These are phyloP conservation scores for Sus cebifrons DNA, from an alignment of 2,797 vertebrate species.

Conservation along the genomic window DNA sequence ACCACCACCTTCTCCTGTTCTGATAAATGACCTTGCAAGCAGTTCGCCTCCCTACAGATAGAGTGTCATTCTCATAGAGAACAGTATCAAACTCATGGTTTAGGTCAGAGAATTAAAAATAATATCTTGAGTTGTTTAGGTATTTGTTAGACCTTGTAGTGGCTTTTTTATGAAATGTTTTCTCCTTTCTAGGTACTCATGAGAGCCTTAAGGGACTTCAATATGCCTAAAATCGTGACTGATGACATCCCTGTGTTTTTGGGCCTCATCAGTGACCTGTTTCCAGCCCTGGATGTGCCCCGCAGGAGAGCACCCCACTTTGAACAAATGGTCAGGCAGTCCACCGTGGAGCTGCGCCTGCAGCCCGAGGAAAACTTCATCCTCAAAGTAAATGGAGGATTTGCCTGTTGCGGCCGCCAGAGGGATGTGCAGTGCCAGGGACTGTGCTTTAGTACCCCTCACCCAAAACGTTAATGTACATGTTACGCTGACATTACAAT, in stretches of 20 bases:
- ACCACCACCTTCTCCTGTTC: not conserved
- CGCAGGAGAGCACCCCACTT: constrained; percentile 92
- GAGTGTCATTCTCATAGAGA: not conserved
- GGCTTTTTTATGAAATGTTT: not conserved
- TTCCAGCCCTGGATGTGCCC: constrained; percentile 93
- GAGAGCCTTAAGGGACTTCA: constrained; percentile 94
- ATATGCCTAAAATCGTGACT: constrained; percentile 94
- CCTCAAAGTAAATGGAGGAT: constrained; percentile 92
- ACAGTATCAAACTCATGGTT: not conserved
- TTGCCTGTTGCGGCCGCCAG: constrained; percentile 78
- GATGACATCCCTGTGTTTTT: constrained; percentile 94
- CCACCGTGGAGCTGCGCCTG: constrained; percentile 92
- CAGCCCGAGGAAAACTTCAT: constrained; percentile 95
- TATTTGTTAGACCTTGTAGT: not conserved
- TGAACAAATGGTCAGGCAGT: constrained; percentile 93
- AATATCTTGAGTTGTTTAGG: not conserved
- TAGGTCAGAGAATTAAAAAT: constrained; percentile 17
- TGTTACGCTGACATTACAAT: not conserved
- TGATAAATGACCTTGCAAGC: not conserved
- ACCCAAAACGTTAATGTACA: constrained; percentile 74
- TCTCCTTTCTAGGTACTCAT: constrained; percentile 91
- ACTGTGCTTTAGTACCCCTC: constrained; percentile 62
- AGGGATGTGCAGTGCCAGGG: constrained; percentile 77
- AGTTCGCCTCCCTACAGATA: not conserved
- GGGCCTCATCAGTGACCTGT: constrained; percentile 94